Base-by-base conservation (phyloP, 2,113 vertebrate species). In the Bos indicus region DNA sequence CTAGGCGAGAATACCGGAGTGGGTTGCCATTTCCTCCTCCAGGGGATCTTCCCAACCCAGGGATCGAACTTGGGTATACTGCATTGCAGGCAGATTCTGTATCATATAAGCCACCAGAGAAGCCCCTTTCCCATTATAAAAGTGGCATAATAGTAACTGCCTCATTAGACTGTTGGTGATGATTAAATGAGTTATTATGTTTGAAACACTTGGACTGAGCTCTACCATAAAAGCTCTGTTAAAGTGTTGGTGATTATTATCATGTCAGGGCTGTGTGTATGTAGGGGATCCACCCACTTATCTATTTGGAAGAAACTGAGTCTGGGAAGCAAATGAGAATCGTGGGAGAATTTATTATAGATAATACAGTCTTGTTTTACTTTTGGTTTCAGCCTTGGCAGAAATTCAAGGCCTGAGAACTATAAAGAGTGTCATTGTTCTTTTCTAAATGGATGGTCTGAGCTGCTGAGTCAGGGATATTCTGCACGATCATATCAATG, bases 401-500 rank as follows among this genome's bases (percentile, higher is more conserved):
- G 56, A 90, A 90, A 90, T 77, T 90, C 30, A 94, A 94, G 62
- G 30, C 40, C 12, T 94, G 77, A 51, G 21, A 93, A 77, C n/a
- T 87, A 10, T 46, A 71, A 87, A 91, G 48, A 21, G 28, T 54
- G 12, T 60, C 56, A 48, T 67, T 43, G 12, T 46, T 95, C 43
- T 94, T 80, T 86, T 71, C 59, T 78, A 87, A 86, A 57, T 48
- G 86, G 43, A 28, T 90, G 28, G 26, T 46, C 92, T 52, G 17
- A 40, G 30, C 60, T 95, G 80, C 92, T 81, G 92, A 97, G 52
- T 96, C 81, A 92, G 84, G 71, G 83, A 8, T 13, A 84, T 92
- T 85, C 88, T 74, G 6, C 57, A 51, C 19, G 46, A 90, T 62
- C 7, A 12, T 43, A 33, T 89, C 59, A n/a, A 9, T 77, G 57